Evolutionary conservation across 2,888 invertebrate species (phyloP), one percentile per base, ranked within the genome.

Genomic region (Brachyopa scutellaris): DNA sequence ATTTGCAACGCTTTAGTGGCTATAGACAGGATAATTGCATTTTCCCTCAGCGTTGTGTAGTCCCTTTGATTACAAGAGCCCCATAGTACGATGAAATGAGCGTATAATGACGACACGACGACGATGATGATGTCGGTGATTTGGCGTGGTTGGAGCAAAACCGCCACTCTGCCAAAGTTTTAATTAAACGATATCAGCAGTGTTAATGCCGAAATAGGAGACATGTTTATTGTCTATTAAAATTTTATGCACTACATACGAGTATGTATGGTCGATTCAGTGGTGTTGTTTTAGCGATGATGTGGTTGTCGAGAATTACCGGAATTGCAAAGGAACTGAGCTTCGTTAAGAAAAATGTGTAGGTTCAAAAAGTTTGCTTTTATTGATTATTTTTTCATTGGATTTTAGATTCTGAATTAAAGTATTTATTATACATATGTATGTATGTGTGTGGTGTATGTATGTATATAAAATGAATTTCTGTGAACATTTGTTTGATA

Each of bases 11-110:
- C 77, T 82, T 82, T 70, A 70, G 64, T 70, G 59, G 55, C 45
- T 70, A 53, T 57, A 77, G 80, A 70, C 62, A 19, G 64, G 62
- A 70, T 82, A 77, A 82, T 82, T 82, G 64, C 77, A 77, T 82
- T 82, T 62, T 23, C 69, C 70, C 19, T 62, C 26, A 57, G 7
- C 62, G n/a, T 17, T 31, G 29, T 19, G 51, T 26, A 74, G 67
- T 69, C 61, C 49, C 40, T 79, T 79, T 79, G 73, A 73, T 73
- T 73, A 73, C 51, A 79, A 73, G 66, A 36, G 31, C 53, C 19
- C 31, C 21, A 29, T 53, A 23, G n/a, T 49, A 19, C 51, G 11
- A 57, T 51, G 62, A 72, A 62, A 77, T 62, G 67, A 55, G 42
- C 11, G 36, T 55, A 45, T 13, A 49, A 53, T 70, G 29, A 31